Base-by-base conservation (phyloP, 2,113 vertebrate genomes). In the Oncorhynchus gorbuscha region DNA sequence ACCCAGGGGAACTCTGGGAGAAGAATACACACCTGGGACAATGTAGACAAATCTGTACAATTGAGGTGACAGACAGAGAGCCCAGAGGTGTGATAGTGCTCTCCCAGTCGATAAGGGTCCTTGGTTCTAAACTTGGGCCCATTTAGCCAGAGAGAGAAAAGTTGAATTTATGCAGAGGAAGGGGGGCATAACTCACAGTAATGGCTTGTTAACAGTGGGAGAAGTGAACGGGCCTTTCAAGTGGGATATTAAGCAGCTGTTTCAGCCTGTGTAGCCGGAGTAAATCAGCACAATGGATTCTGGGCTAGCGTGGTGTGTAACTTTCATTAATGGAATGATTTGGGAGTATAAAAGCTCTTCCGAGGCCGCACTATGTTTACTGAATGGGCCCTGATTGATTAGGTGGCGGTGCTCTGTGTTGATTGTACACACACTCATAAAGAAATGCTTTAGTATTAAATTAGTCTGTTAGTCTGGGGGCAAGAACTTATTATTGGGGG, bases 241-340 rank as follows among this genome's bases (percentile, higher is more conserved):
- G 93, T 92, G 94, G 94, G 94, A 94, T 95, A 96, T 98, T 97
- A 97, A 97, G 91, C 96, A 97, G 95, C 95, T 97, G 95, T 94
- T 97, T 96, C 93, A 85, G 89, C 91, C 93, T 90, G 93, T 91
- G 92, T 90, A 86, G 91, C 93, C 89, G 84, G 87, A 94, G 95
- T 97, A 97, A 98, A 97, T 98, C 96, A 96, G 93, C 90, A 90
- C 93, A 95, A 97, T 94, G 95, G 92, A 95, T 96, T 95, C 93
- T 91, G 58, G 77, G 81, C 93, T 91, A 55, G 59, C 59, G 13
- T 91, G 91, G 89, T 92, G 93, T 89, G 92, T 92, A 89, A 93
- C 93, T 96, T 97, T 95, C 93, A 95, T 95, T 95, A 95, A 97
- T 94, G 94, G 94, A 95, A 95, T 94, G 93, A 94, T 95, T 95